These are phyloP conservation scores for Cephus nigrinus DNA, from an alignment of 2,888 invertebrate genomes.

Conservation along the genomic window DNA sequence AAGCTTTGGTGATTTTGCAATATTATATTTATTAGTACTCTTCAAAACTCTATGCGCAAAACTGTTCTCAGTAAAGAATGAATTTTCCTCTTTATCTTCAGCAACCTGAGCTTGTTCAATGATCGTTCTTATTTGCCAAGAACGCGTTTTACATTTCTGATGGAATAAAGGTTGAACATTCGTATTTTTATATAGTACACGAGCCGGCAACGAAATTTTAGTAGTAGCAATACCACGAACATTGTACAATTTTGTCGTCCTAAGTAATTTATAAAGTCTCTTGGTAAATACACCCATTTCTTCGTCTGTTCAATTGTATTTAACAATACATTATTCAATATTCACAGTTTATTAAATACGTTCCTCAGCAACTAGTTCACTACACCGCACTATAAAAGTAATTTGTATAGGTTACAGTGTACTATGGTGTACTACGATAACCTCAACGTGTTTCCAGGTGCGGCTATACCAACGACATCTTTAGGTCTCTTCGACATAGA, in stretches of 20 bases:
- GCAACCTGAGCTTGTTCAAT: neutral
- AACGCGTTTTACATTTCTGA: neutral
- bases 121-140: neutral
- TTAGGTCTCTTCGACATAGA: neutral
- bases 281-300: neutral
- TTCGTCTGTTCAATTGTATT: neutral
- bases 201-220: neutral
- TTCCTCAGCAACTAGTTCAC: no score
- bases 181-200: neutral
- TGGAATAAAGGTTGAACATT: neutral
- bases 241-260: neutral
- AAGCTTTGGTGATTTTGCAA: conserved; percentile 8
- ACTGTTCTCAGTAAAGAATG: conserved; percentile 58
- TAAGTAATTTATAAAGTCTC: conserved; percentile 18
- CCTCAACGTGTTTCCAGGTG: neutral
- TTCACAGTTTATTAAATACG: neutral
- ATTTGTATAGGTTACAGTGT: neutral
- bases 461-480: neutral
- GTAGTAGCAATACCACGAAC: neutral
- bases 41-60: conserved; percentile 66
- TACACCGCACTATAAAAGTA: neutral
- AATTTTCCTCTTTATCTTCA: conserved; percentile 35
- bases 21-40: conserved; percentile 17
- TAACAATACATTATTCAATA: neutral
- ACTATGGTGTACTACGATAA: neutral